Base-by-base conservation (phyloP, 1,140 invertebrate species). In the Augochlora pura region DNA sequence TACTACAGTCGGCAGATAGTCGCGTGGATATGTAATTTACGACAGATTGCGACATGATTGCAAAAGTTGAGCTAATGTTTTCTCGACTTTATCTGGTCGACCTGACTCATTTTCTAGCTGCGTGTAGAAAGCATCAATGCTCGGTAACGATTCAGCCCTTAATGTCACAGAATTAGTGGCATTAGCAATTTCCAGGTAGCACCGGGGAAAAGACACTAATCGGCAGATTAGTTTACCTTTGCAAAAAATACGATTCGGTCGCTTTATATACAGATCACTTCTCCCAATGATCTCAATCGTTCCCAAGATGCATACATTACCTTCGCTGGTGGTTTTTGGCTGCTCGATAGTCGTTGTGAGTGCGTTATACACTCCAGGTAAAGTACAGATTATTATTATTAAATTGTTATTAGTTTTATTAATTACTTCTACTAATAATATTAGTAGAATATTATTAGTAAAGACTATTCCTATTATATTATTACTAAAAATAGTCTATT, bases 31-130 rank as follows among this genome's bases (percentile, higher is more conserved):
- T 12, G 14, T 2, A 72, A 64, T 78, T 72, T 72, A 64, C 8
- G 27, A 57, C 23, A 5, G 0, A 18, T 70, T 77, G 74, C 39
- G 21, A 63, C 70, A 39, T 7, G 7, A 9, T 32, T 32, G 32
- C 32, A 32, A 42, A 5, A 12, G 39, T 25, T 14, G 8, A 46
- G 25, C 39, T 39, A 46, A 21, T 32, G 46, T n/a, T 9, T 62
- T 16, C n/a, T 16, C 23, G 32, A 3, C 16, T 38, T 76, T 80
- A 80, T 80, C 72, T 80, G 68, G 69, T 76, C 42, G 67, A 38
- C 59, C 68, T 80, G 65, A 77, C 68, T 38, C 80, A 72, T 81
- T 71, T 71, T 78, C 42, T 38, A 49, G 59, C n/a, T 32, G 4
- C 18, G 39, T 25, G 49, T 1, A 23, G 46, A 57, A 57, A 62